Base-by-base conservation (phyloP, 2,797 vertebrate genomes). In the Carapus acus region DNA sequence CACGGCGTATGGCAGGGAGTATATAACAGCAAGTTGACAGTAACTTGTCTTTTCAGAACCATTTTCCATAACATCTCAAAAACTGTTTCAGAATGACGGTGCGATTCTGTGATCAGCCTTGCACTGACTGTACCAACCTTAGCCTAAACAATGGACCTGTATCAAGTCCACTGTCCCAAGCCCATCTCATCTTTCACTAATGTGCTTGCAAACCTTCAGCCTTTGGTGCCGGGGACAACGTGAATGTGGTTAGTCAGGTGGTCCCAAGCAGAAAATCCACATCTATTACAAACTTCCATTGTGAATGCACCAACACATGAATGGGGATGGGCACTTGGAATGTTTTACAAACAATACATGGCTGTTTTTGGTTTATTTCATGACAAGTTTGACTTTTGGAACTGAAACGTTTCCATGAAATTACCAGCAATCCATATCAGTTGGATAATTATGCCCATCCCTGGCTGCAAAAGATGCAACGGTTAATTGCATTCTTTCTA, bases 1-100 rank as follows among this genome's bases (percentile, higher is more conserved):
- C 91, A 92, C 80, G 82, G 71, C 80, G 75, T 83, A 72, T 4
- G 73, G 77, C 72, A 83, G 72, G 73, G 38, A 60, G 73, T 73
- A 80, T 69, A 76, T 77, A 65, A 83, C 67, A 65, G 84, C 59
- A 83, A 77, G 73, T 65, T 71, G 49, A 57, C 78, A 68, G 65
- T 60, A 74, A 71, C 62, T 70, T 72, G 53, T 71, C 64, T 84
- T 86, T 86, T 86, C 74, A 91, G 81, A 70, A 54, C 49, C 52
- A 74, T 44, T 73, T 27, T 69, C 47, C 27, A 52, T 21, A 51
- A 58, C 33, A 74, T 62, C 37, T n/a, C 24, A 67, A 50, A 18
- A 39, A 62, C 17, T 55, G 64, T 62, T 16, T 64, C 38, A 69
- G 46, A 4, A 59, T 53, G 37, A 56, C n/a, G 59, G 29, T 13